Conservation (phyloP, 2,888 invertebrate species). For the Clanis bilineata region DNA sequence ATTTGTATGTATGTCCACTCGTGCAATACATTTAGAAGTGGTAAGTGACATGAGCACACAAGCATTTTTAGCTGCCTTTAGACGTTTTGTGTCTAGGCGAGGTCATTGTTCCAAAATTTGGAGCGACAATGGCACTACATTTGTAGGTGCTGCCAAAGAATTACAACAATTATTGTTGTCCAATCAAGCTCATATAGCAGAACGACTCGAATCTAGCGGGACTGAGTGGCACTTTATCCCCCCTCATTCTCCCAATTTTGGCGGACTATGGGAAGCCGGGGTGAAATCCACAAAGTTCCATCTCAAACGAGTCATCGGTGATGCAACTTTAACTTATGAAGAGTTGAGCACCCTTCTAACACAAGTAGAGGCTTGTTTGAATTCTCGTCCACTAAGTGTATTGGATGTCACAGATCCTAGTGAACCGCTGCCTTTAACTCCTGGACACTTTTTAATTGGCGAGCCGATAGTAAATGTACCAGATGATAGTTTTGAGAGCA, state of each 20-base stretch:
- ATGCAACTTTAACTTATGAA: constrained; percentile 22
- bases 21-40: constrained; percentile 38
- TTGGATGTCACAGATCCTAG: not conserved
- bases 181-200: constrained; percentile 17
- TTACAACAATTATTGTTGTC: constrained; percentile 2
- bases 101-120: constrained; percentile 25
- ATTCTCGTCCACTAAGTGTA: constrained; percentile 11
- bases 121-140: constrained; percentile 30
- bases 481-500: too few species aligned
- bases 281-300: too few species aligned
- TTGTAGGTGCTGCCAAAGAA: constrained; percentile 24
- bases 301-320: constrained; percentile 25
- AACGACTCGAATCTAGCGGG: constrained; percentile 20
- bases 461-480: not conserved
- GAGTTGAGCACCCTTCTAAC: constrained; percentile 16
- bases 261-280: too few species aligned
- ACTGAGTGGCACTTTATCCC: constrained; percentile 27
- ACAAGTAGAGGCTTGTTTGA: constrained; percentile 20
- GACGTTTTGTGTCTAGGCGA: constrained; percentile 25
- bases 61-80: constrained; percentile 29
- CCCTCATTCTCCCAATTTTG: constrained; percentile 25
- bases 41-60: constrained; percentile 35
- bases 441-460: constrained; percentile 9
- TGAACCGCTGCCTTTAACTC: not conserved
- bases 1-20: constrained; percentile 31